Conservation (phyloP, 2,797 vertebrate genomes). For the Lerista edwardsae region DNA sequence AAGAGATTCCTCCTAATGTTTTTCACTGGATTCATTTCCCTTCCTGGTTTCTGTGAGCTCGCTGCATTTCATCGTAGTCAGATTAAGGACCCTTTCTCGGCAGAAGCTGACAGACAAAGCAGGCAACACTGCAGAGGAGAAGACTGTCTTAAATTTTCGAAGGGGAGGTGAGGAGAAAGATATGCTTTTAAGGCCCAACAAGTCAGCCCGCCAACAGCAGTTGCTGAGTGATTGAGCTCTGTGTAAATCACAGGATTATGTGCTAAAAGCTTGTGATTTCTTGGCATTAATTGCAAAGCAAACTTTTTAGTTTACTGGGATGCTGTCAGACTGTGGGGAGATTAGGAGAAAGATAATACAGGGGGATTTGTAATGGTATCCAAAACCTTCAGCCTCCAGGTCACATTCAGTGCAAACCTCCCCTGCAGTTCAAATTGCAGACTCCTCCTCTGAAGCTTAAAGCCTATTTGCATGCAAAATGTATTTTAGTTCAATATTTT, state of each 20-base stretch:
- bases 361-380: not conserved
- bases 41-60: not conserved
- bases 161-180: not conserved
- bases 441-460: not conserved
- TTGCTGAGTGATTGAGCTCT: not conserved
- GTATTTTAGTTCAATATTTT: not conserved
- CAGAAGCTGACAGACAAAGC: not conserved
- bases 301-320: slow-evolving; percentile 21
- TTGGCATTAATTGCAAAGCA: slow-evolving; percentile 35
- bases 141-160: not conserved
- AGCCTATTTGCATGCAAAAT: not conserved
- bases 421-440: not conserved
- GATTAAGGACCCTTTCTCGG: not conserved
- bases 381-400: not conserved
- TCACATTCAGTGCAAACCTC: not conserved
- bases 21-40: not conserved
- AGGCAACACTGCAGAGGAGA: not conserved
- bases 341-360: slow-evolving; percentile 18
- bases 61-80: slow-evolving; percentile 6
- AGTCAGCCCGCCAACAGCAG: not conserved
- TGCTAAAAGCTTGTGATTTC: slow-evolving; percentile 21
- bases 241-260: slow-evolving; percentile 21
- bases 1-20: not conserved
- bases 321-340: not conserved
- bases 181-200: not conserved